These are phyloP conservation scores for Semicossyphus pulcher DNA, from an alignment of 2,113 vertebrate species.

Conservation along the genomic window DNA sequence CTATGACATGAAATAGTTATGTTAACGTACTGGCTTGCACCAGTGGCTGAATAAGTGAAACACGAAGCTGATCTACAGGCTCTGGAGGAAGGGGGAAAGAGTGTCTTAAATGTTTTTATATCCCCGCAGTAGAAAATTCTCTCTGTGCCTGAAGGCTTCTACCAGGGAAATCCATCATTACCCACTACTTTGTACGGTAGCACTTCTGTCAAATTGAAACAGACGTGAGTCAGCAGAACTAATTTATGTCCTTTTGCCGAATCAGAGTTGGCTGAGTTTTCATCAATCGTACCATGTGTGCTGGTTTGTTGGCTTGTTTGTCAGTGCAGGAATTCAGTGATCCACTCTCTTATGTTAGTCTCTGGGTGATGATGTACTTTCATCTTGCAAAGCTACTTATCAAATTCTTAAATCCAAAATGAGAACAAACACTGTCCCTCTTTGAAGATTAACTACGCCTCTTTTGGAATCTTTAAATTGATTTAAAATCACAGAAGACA, in stretches of 20 bases:
- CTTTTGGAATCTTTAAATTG: neutral
- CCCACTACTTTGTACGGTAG: neutral
- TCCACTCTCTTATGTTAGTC: neutral
- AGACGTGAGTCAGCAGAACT: neutral
- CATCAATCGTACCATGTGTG: neutral
- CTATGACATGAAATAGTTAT: too few species aligned
- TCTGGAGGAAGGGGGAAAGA: too few species aligned
- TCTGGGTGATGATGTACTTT: constrained; percentile 2
- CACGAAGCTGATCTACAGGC: too few species aligned
- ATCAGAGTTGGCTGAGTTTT: neutral
- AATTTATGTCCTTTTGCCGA: neutral
- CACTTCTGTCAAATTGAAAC: neutral
- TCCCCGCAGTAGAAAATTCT: neutral
- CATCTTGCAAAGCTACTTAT: constrained; percentile 2
- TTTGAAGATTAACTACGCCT: constrained; percentile 1
- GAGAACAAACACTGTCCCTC: neutral
- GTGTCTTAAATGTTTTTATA: too few species aligned
- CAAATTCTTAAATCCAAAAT: neutral
- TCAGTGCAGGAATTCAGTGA: neutral
- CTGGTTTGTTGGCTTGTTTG: neutral
- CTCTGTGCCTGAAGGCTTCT: neutral
- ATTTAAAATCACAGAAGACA: neutral
- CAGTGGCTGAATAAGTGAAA: too few species aligned
- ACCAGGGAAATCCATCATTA: neutral
- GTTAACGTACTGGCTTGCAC: too few species aligned